Percentiles rank a stretch among this genome's conserved stretches.
Conservation (phyloP, 2,888 invertebrate genomes). For the Athripsodes cinereus region DNA sequence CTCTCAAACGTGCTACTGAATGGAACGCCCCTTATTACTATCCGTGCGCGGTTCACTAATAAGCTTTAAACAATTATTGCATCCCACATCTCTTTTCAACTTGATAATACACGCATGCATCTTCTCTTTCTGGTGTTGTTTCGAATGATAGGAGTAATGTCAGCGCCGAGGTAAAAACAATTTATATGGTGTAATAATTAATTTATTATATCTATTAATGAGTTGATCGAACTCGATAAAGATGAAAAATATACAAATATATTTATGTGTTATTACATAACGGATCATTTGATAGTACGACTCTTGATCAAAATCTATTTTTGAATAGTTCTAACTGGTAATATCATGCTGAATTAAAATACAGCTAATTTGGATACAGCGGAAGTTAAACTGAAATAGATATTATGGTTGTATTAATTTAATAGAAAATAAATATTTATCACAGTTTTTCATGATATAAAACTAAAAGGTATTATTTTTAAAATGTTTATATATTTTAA, state of each 20-base stretch:
- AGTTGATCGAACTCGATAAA: not conserved
- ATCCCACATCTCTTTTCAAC: conserved; percentile 12
- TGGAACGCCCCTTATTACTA: conserved; percentile 27
- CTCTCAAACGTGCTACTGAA: conserved; percentile 25
- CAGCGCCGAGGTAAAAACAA: conserved; percentile 7
- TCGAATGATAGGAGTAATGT: conserved; percentile 9
- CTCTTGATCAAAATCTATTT: too few species aligned
- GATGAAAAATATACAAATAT: not conserved
- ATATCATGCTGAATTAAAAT: too few species aligned
- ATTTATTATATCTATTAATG: conserved; percentile 12
- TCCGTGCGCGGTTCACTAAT: conserved; percentile 26
- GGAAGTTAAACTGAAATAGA: too few species aligned
- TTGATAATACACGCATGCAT: not conserved
- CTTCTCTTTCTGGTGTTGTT: not conserved
- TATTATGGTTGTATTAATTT: too few species aligned
- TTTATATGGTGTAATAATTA: conserved; percentile 8
- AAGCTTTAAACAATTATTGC: conserved; percentile 27
- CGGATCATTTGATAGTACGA: too few species aligned
- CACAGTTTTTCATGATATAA: too few species aligned
- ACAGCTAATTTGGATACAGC: too few species aligned
- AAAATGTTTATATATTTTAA: too few species aligned
- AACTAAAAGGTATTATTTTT: too few species aligned
- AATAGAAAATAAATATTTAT: too few species aligned
- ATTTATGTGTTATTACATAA: not conserved
- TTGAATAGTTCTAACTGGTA: too few species aligned